Evolutionary conservation across 1,140 invertebrate species (phyloP), one percentile per base, ranked within the genome.

Genomic region (Eufriesea mexicana): DNA sequence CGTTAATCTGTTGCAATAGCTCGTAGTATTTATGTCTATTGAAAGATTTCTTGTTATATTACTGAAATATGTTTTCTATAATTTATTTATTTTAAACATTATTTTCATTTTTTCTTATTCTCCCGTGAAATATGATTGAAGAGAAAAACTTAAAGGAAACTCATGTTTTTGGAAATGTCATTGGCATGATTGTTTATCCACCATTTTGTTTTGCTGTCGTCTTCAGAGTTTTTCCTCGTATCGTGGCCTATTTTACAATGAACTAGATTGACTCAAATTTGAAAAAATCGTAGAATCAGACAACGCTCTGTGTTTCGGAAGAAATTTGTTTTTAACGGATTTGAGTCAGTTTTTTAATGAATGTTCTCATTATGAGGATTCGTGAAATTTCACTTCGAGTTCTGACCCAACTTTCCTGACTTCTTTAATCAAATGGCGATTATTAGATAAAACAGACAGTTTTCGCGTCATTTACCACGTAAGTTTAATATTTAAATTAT

Each of bases 131-230:
- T 42, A n/a, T 14, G 0, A 7, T n/a, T n/a, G 12, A 23, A 25
- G 20, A 42, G 20, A 42, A 16, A 47, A 18, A 16, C 14, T 10
- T 0, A 10, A 73, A 42, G 16, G 25, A 71, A 64, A 71, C 81
- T 61, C 47, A 84, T 88, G 86, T 89, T 90, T 89, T 89, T 35
- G 42, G 86, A 84, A 89, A 83, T 75, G 79, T 89, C 83, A 78
- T 74, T 83, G 61, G 85, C 74, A 86, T 74, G 86, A 93, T 94
- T 94, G 92, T 94, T 94, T 93, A 93, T 93, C 91, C 91, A 93
- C 92, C 93, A 93, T 94, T 93, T 93, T 94, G 92, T 93, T 91
- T 91, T 91, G 89, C 92, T 91, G 90, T 90, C 90, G 90, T 92
- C 90, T 90, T 90, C 91, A 90, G 89, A 91, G 91, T 92, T 91